Evolutionary conservation across 2,797 vertebrate genomes (phyloP), one percentile per base, ranked within the genome.

Genomic region (Periparus ater): DNA sequence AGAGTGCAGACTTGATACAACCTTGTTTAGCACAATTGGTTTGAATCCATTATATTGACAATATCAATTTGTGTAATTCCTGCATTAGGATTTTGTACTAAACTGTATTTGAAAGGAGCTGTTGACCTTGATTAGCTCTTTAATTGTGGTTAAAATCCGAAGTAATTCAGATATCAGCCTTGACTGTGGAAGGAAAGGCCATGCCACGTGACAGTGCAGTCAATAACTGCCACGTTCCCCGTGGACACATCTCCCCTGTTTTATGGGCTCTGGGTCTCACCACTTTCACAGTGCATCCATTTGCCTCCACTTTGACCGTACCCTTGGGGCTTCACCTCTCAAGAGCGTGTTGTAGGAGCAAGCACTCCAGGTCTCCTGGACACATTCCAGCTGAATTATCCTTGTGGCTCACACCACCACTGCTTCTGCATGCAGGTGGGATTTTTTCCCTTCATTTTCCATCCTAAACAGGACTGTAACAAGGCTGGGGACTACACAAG

Each of bases 21-120:
- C 92, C 94, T 85, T 74, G 93, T 96, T 96, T 82, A 88, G 93
- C 48, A 85, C 96, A 88, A 90, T 95, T 94, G 97, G 93, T 89
- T 89, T 72, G 89, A 97, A 98, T 98, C 98, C 96, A 98, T 98
- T 97, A 96, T 98, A 98, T 98, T 93, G 98, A 98, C 97, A 96
- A 78, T 95, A 95, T 96, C 97, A 97, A 95, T 97, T 96, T 96
- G 97, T 96, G 97, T 94, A 96, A 96, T 96, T 97, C 97, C 96
- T 82, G 96, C 96, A 96, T 97, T 96, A 91, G 96, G 97, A 94
- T 95, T 97, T 97, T 91, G 96, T 93, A 91, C 97, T 97, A 96
- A 98, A 98, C 95, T 93, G 95, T 92, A 92, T 98, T 96, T 96
- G 97, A 97, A 97, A 96, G 97, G 95, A 97, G 80, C 95, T 91